Percentiles rank a stretch among this genome's conserved stretches.
Evolutionary conservation across 2,888 invertebrate species (phyloP).

Genomic region (Parnassius orleans): DNA sequence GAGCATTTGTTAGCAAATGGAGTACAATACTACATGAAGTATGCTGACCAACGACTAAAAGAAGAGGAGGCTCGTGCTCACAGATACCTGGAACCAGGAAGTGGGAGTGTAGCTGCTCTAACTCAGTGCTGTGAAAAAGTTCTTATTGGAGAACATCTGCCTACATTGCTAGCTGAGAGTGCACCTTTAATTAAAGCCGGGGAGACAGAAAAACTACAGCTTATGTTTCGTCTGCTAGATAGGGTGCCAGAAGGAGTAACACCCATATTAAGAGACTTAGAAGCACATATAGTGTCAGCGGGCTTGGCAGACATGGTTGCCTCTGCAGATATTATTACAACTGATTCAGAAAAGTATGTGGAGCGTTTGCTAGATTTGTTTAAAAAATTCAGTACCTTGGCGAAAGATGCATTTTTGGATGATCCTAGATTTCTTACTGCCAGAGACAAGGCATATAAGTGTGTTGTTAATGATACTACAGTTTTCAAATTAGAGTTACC

Average conservation of each 20-base stretch:
- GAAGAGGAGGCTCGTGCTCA: slow-evolving; percentile 97
- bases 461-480: slow-evolving; percentile 98
- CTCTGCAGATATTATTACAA: slow-evolving; percentile 96
- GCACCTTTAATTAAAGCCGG: slow-evolving; percentile 94
- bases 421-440: slow-evolving; percentile 99
- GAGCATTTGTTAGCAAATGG: slow-evolving; percentile 94
- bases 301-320: slow-evolving; percentile 97
- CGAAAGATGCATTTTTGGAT: slow-evolving; percentile 96
- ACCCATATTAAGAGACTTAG: slow-evolving; percentile 94
- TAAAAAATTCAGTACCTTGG: slow-evolving; percentile 94
- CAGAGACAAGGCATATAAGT: slow-evolving; percentile 98
- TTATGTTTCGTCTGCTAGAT: slow-evolving; percentile 85
- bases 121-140: slow-evolving; percentile 97
- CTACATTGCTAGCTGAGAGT: slow-evolving; percentile 96
- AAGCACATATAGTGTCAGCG: slow-evolving; percentile 96
- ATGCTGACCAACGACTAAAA: slow-evolving; percentile 95
- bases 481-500: slow-evolving; percentile 88
- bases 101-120: slow-evolving; percentile 88
- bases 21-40: slow-evolving; percentile 97
- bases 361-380: slow-evolving; percentile 96
- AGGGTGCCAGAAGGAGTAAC: slow-evolving; percentile 95
- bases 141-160: slow-evolving; percentile 93
- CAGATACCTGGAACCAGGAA: slow-evolving; percentile 95
- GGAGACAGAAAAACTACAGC: slow-evolving; percentile 91
- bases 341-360: slow-evolving; percentile 99